These are phyloP conservation scores for Poicephalus meyeri DNA, from an alignment of 2,113 vertebrate species.

Conservation along the genomic window DNA sequence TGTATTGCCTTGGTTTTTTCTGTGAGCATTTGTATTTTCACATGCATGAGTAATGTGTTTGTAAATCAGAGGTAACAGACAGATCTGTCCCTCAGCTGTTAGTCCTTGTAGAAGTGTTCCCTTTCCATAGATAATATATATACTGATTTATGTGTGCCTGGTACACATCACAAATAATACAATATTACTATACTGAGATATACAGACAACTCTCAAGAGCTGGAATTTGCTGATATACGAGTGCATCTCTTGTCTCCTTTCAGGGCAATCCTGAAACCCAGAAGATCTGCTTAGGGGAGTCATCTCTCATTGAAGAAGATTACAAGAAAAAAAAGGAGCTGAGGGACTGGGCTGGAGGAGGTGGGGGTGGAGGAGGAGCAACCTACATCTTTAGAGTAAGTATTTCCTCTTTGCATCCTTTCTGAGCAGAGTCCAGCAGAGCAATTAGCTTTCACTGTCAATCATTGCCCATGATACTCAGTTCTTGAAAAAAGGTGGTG, in stretches of 20 bases:
- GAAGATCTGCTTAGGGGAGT: conserved; percentile 87
- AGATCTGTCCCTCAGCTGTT: neutral
- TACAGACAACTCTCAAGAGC: neutral
- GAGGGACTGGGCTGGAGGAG: conserved; percentile 84
- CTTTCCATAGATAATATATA: neutral
- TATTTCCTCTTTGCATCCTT: neutral
- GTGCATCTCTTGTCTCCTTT: neutral
- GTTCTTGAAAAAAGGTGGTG: neutral
- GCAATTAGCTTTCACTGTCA: neutral
- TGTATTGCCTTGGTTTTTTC: too few species aligned
- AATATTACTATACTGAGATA: neutral
- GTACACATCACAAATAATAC: neutral
- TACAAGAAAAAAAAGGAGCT: conserved; percentile 49
- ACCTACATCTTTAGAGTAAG: conserved; percentile 86
- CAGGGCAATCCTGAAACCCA: conserved; percentile 82
- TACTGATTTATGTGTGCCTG: neutral
- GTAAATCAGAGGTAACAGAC: neutral
- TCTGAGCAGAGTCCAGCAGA: neutral
- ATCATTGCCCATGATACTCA: neutral
- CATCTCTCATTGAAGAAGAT: conserved; percentile 83
- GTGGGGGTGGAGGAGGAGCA: conserved; percentile 89
- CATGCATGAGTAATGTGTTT: neutral
- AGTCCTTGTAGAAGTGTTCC: neutral
- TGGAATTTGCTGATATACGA: neutral
- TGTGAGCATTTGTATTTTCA: too few species aligned